A percentile compares a stretch with the other conserved stretches of the same genome.
These are phyloP conservation scores for Colletes gigas DNA, from an alignment of 1,140 invertebrate genomes.

Conservation along the genomic window DNA sequence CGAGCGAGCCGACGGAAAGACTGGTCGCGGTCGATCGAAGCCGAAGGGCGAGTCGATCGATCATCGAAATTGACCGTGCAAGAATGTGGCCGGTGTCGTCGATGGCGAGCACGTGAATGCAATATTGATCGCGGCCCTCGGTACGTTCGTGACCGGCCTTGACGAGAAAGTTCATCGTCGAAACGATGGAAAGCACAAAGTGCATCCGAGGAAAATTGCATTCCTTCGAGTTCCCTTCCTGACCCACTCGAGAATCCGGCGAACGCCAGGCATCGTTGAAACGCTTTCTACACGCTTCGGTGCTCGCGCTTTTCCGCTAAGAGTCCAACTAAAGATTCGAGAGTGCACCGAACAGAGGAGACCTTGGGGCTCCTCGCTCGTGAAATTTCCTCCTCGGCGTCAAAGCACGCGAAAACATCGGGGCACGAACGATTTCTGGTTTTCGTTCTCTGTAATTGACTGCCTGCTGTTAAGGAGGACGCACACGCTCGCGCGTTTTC, in stretches of 20 bases:
- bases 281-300: constrained; percentile 50
- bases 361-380: constrained; percentile 3
- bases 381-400: background rate
- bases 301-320: constrained; percentile 55
- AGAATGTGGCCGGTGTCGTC: constrained; percentile 9
- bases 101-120: constrained; percentile 11
- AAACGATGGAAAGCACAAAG: constrained; percentile 55
- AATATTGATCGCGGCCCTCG: constrained; percentile 46
- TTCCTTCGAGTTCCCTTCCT: constrained; percentile 58
- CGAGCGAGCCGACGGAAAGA: constrained; percentile 9
- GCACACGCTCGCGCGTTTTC: background rate
- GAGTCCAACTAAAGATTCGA: constrained; percentile 50
- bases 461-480: background rate
- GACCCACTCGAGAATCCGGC: constrained; percentile 51
- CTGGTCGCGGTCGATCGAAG: constrained; percentile 1
- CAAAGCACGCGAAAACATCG: too few relatives aligned
- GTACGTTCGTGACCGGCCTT: constrained; percentile 41
- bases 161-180: constrained; percentile 59
- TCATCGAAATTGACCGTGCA: constrained; percentile 37
- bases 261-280: constrained; percentile 53
- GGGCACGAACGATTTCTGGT: background rate
- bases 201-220: constrained; percentile 62
- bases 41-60: constrained; percentile 24
- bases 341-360: background rate
- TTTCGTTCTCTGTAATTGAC: background rate